Evolutionary conservation across 2,113 vertebrate species (phyloP).

Genomic region (Zosterops hypoxanthus): DNA sequence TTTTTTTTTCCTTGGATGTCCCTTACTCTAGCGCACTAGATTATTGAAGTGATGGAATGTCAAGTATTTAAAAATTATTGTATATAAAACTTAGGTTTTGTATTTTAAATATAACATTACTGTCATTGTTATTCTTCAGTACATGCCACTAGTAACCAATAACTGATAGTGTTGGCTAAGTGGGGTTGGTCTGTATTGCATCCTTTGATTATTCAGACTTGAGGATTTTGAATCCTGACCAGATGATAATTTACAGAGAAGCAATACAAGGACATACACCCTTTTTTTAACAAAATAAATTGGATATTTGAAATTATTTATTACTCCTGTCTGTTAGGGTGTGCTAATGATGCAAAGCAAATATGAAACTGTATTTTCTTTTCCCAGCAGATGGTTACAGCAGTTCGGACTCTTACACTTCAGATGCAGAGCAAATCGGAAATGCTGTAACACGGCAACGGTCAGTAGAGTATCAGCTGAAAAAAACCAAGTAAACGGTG

Average conservation of each 20-base stretch:
- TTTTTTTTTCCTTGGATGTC: neutral
- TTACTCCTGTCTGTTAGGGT: neutral
- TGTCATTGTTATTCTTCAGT: neutral
- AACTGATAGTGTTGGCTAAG: neutral
- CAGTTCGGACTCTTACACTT: constrained; percentile 95
- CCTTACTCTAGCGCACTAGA: neutral
- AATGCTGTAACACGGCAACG: constrained; percentile 86
- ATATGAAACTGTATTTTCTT: constrained; percentile 44
- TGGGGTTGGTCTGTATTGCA: neutral
- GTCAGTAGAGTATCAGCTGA: constrained; percentile 70
- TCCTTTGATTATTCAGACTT: neutral
- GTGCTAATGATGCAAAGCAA: neutral
- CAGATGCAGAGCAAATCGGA: constrained; percentile 92
- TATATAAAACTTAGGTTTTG: neutral
- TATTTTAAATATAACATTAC: neutral
- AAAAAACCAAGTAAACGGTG: neutral
- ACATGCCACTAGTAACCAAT: neutral
- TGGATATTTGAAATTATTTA: neutral
- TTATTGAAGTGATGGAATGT: neutral
- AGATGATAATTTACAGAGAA: neutral
- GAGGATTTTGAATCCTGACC: neutral
- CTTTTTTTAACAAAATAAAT: neutral
- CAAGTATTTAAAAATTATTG: neutral
- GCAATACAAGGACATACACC: neutral
- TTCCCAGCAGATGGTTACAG: constrained; percentile 91